Base-by-base conservation (phyloP, 2,113 vertebrate genomes). In the Cinclus cinclus region DNA sequence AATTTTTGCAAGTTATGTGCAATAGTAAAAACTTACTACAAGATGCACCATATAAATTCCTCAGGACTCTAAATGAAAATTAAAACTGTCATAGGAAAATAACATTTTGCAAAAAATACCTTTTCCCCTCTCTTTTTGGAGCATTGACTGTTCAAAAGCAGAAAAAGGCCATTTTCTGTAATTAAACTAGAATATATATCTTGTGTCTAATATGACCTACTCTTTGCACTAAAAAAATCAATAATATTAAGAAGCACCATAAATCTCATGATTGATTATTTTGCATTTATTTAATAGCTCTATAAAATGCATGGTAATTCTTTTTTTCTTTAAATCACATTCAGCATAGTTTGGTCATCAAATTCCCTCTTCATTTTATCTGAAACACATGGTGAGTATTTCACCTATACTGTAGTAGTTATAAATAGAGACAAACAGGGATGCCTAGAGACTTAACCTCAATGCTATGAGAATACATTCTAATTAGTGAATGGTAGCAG, bases 391-490 rank as follows among this genome's bases (percentile, higher is more conserved):
- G 33, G 87, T 20, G 30, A 65, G 19, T 88, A 79, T 69, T 97
- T 93, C 39, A 90, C 83, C 83, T 94, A 11, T 55, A 74, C 16
- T 46, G 33, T 20, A 37, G 35, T 83, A 81, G 25, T 71, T 95
- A 69, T 62, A 88, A 95, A 91, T 35, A 44, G 70, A 90, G 52
- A 82, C 55, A 92, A 94, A 90, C 25, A 77, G 37, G 9, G 44
- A 60, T 83, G 89, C 49, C 92, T 92, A 67, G 65, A 81, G 87
- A 95, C 85, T 77, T 93, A 94, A 95, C n/a, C 21, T 64, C 25
- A 82, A 60, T 55, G 39, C 50, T 89, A 92, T 69, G 62, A 87
- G 94, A 89, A 91, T 63, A 74, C 11, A 78, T 69, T 90, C 33
- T 77, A 91, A 83, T 74, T 91, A 86, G 30, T 78, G 71, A 95